These are phyloP conservation scores for Pilophorus perplexus DNA, from an alignment of 2,888 invertebrate species.

Conservation along the genomic window DNA sequence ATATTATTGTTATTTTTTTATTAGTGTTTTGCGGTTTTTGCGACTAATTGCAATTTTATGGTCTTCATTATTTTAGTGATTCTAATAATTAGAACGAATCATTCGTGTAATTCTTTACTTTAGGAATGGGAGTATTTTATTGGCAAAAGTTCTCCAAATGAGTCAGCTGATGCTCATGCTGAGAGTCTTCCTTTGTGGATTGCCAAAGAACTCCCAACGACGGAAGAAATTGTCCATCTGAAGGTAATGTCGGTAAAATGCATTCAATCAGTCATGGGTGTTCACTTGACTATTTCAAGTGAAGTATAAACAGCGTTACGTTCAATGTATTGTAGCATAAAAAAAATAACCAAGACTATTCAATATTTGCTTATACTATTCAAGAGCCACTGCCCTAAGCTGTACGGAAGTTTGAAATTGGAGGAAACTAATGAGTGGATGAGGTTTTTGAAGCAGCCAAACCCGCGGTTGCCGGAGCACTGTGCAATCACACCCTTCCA, in stretches of 20 bases:
- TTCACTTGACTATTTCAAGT: no score
- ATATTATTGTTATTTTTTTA: no score
- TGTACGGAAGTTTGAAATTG: slow-evolving; percentile 63
- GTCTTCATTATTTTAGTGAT: no score
- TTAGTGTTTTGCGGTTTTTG: no score
- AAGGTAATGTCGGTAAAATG: no score
- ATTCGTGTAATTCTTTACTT: background rate
- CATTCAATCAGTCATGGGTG: no score
- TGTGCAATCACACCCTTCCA: slow-evolving; percentile 69
- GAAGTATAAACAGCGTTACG: no score
- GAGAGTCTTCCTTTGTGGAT: slow-evolving; percentile 12
- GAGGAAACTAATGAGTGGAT: slow-evolving; percentile 66
- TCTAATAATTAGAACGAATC: no score
- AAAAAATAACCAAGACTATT: no score
- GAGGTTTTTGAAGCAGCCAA: slow-evolving; percentile 63
- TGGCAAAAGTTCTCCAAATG: background rate
- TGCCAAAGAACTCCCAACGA: slow-evolving; percentile 5
- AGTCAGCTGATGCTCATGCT: background rate
- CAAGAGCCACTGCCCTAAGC: slow-evolving; percentile 37
- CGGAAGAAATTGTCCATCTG: slow-evolving; percentile 9
- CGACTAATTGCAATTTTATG: no score
- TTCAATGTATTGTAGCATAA: no score
- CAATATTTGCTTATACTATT: no score
- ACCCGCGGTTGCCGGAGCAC: slow-evolving; percentile 53
- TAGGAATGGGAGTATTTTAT: slow-evolving; percentile 38